Evolutionary conservation across 2,113 vertebrate species (phyloP).

Genomic region (Amphilophus citrinellus): DNA sequence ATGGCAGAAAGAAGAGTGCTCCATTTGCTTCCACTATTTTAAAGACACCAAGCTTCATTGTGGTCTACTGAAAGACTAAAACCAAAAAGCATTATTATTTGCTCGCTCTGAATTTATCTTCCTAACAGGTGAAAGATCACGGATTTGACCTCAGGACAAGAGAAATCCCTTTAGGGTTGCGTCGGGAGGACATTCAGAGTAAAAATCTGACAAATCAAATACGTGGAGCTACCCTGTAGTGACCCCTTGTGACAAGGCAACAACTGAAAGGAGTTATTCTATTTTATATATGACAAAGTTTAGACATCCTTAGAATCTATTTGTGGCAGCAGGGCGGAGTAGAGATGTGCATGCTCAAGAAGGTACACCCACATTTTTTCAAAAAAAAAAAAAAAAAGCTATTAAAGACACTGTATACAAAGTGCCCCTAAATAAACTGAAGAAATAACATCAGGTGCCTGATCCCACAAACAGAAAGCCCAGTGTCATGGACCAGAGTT

Average conservation of each 20-base stretch:
- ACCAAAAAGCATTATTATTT: background rate
- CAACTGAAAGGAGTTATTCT: background rate
- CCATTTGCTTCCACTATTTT: slow-evolving; percentile 12
- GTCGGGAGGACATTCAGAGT: background rate
- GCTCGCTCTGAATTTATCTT: rapidly evolving
- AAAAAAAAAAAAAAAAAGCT: no score
- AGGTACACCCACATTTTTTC: no score
- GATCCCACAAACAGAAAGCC: background rate
- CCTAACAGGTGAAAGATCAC: background rate
- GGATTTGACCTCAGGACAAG: background rate
- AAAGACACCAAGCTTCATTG: background rate
- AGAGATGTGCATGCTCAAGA: no score
- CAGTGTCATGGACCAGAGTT: background rate
- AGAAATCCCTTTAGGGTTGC: background rate
- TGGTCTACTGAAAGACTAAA: background rate
- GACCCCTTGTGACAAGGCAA: background rate
- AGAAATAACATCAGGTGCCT: background rate
- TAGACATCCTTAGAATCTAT: no score
- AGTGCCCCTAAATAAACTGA: no score
- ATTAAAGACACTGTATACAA: no score
- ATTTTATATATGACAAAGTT: background rate
- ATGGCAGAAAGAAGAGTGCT: slow-evolving; percentile 23
- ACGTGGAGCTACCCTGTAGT: background rate
- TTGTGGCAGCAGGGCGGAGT: no score
- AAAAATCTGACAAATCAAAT: background rate